These are phyloP conservation scores for Pocillopora damicornis DNA, from an alignment of 64 coral and sea anemone species.

Conservation along the genomic window DNA sequence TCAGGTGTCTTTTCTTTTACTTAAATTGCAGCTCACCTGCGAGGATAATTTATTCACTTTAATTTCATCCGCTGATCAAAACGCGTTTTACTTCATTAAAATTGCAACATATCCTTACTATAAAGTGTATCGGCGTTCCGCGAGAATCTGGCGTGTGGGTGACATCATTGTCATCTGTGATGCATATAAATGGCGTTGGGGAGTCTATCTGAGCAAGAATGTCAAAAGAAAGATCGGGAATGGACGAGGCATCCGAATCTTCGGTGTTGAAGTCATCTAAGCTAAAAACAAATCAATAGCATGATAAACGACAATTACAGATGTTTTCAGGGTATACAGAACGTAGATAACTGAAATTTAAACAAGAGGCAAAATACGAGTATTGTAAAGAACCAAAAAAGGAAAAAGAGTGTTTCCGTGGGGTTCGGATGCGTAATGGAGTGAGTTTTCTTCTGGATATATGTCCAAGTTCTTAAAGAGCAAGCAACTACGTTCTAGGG, in stretches of 20 bases:
- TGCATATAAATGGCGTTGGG: slow-evolving; percentile 1
- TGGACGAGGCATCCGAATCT: slow-evolving; percentile 3
- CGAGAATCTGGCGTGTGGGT: background rate
- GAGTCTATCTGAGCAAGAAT: background rate
- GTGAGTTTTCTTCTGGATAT: no score
- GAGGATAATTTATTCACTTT: no score
- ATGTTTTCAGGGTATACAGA: background rate
- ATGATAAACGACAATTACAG: background rate
- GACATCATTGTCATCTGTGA: slow-evolving; percentile 41
- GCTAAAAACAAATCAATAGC: background rate
- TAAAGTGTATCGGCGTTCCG: slow-evolving; percentile 1
- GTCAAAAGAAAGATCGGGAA: background rate
- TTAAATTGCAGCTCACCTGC: no score
- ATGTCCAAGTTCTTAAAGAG: no score
- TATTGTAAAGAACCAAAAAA: no score
- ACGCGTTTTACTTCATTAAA: no score
- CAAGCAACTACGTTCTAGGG: no score
- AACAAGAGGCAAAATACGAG: no score
- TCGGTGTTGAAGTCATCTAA: background rate
- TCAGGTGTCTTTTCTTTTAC: no score
- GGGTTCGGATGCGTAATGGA: no score
- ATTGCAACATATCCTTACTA: background rate
- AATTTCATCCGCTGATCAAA: no score
- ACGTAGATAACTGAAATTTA: background rate
- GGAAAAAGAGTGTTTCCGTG: no score